Evolutionary conservation across 2,888 invertebrate species (phyloP), one percentile per base, ranked within the genome.

Genomic region (Drosophila suboccidentalis): DNA sequence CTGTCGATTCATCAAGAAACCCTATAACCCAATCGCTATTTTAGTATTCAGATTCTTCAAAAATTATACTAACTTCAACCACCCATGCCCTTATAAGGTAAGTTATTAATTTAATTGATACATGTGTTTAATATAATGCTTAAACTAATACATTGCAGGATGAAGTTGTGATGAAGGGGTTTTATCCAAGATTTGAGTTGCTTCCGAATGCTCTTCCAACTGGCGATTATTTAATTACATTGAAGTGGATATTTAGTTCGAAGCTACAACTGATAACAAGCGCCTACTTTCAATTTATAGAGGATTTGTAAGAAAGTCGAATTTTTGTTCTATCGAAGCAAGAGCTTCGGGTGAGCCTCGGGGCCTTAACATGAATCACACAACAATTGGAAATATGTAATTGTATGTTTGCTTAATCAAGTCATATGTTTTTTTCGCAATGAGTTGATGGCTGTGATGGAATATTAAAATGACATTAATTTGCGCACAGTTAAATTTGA

Each of bases 81-180:
- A 74, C 15, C 17, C 69, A 4, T 74, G 73, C 9, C 74, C 74
- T 0, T 74, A 29, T 39, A 44, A 8, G 36, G 73, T 73, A 55
- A 60, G 51, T 67, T 44, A 0, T 9, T 10, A 1, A 11, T 22
- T 1, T 6, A 3, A 9, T 26, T 41, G 2, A n/a, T 1, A 8
- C n/a, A n/a, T n/a, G n/a, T 22, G 11, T n/a, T 4, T 2, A 32
- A 11, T 36, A 8, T 1, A 22, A 15, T 5, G 38, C 5, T 17
- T 17, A 6, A 38, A 1, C 4, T 32, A 46, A 3, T 11, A 4
- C 2, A 17, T 22, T 2, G 9, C 10, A 70, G 71, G 66, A 61
- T 13, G 0, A 22, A 0, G 0, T 47, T 13, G 2, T 39, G 6
- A 0, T 77, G 0, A 41, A 46, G 1, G 58, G 36, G 0, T 53